A percentile compares a stretch with the other conserved stretches of the same genome.
Conservation (phyloP, 2,888 invertebrate genomes). For the Lamellibrachia columna region DNA sequence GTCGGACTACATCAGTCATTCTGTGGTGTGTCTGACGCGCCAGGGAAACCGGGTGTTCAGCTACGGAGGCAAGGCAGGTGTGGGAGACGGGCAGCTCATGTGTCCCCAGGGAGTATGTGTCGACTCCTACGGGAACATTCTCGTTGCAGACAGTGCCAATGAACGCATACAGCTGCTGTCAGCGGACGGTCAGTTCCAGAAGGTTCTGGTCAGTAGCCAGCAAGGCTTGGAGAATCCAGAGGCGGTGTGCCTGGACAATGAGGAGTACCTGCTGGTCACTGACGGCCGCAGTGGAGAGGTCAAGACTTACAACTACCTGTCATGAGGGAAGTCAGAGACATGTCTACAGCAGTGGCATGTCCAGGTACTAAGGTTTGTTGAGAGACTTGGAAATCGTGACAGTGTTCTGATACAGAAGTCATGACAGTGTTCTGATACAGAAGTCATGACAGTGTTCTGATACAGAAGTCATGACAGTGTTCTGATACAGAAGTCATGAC, state of each 20-base stretch:
- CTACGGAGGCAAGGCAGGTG: conserved; percentile 24
- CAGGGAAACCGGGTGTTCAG: background rate
- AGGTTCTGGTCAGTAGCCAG: conserved; percentile 21
- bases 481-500: background rate
- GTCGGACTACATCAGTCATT: conserved; percentile 27
- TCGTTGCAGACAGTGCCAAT: conserved; percentile 27
- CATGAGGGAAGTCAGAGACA: background rate
- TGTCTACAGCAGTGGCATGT: background rate
- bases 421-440: background rate
- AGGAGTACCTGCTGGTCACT: conserved; percentile 28
- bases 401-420: background rate
- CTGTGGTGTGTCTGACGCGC: conserved; percentile 18
- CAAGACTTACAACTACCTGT: conserved; percentile 30
- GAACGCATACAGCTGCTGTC: conserved; percentile 26
- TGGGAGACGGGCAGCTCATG: conserved; percentile 23
- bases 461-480: background rate
- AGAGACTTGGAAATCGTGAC: background rate
- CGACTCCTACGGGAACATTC: conserved; percentile 27
- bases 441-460: background rate
- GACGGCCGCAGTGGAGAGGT: conserved; percentile 26
- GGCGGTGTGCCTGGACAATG: conserved; percentile 25
- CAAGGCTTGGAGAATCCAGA: conserved; percentile 28
- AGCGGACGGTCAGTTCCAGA: conserved; percentile 17
- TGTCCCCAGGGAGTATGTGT: conserved; percentile 30
- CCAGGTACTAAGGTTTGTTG: background rate